Percentiles rank a stretch among this genome's conserved stretches.
phyloP scores from a whole-genome alignment of 2,888 invertebrate species.

The Drosophila engyochracea region DNA sequence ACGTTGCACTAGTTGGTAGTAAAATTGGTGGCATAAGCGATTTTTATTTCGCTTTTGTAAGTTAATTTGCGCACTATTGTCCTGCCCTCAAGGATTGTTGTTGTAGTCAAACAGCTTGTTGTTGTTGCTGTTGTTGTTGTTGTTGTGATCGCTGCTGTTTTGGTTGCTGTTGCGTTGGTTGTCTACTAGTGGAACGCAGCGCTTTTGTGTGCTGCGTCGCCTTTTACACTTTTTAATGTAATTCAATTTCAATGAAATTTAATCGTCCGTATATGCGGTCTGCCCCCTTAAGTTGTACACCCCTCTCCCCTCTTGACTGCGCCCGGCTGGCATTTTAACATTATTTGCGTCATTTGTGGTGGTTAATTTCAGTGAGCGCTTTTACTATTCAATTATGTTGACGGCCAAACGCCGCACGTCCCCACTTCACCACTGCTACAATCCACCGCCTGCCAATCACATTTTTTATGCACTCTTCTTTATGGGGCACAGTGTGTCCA shows the following conservation, averaged over 20 bases:
- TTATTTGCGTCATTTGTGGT: constrained; percentile 81
- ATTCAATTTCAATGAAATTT: constrained; percentile 82
- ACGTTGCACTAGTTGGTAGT: constrained; percentile 33
- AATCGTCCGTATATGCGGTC: constrained; percentile 72
- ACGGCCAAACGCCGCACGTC: constrained; percentile 32
- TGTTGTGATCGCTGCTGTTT: constrained; percentile 16
- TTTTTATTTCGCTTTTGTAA: constrained; percentile 77
- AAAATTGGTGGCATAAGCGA: constrained; percentile 69
- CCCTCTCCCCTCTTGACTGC: not conserved
- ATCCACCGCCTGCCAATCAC: constrained; percentile 44
- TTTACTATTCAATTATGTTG: constrained; percentile 80
- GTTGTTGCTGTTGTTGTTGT: constrained; percentile 4
- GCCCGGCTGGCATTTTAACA: constrained; percentile 57
- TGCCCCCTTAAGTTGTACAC: not conserved
- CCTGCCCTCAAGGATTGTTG: constrained; percentile 25
- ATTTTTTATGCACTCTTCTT: constrained; percentile 76
- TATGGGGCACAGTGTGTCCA: constrained; percentile 23
- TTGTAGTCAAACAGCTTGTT: constrained; percentile 16
- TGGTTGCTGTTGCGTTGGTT: constrained; percentile 27
- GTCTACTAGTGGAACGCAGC: constrained; percentile 19
- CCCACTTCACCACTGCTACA: not conserved
- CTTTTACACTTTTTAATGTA: constrained; percentile 80
- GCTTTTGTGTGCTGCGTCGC: constrained; percentile 64
- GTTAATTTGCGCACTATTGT: constrained; percentile 82
- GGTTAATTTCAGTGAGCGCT: constrained; percentile 80